Conservation (phyloP, 2,888 invertebrate genomes). For the Opisthograptis luteolata region DNA sequence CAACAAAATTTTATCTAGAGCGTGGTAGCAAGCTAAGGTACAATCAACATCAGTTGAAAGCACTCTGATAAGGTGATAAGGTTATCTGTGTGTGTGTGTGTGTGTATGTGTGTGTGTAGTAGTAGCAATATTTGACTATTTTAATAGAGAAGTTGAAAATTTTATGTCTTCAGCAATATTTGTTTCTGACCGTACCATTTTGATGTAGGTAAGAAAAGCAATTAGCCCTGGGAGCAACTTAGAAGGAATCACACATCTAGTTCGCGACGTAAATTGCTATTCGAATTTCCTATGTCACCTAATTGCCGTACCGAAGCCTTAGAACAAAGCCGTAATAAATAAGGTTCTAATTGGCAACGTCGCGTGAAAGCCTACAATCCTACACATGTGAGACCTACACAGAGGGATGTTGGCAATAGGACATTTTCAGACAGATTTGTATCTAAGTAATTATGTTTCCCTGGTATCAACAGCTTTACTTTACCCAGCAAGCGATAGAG, state of each 20-base stretch:
- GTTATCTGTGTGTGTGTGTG: too few relatives aligned
- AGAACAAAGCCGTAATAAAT: constrained; percentile 61
- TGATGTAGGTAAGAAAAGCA: constrained; percentile 2
- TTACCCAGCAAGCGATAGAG: too few relatives aligned
- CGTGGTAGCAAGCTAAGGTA: too few relatives aligned
- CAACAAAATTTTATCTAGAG: too few relatives aligned
- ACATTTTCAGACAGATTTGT: constrained; percentile 20
- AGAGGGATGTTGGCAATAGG: constrained; percentile 28
- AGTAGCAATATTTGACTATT: too few relatives aligned
- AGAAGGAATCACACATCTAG: constrained; percentile 16
- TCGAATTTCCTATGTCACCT: constrained; percentile 25
- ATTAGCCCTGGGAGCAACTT: constrained; percentile 10
- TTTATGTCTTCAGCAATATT: too few relatives aligned
- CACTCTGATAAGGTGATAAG: too few relatives aligned
- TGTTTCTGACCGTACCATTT: background rate
- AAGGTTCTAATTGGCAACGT: constrained; percentile 64
- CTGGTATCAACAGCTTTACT: too few relatives aligned
- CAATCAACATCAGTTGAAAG: too few relatives aligned
- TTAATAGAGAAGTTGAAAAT: too few relatives aligned
- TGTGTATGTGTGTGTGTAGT: too few relatives aligned
- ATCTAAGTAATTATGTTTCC: constrained; percentile 4
- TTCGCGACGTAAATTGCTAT: constrained; percentile 22
- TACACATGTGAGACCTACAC: constrained; percentile 35
- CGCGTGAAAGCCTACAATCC: constrained; percentile 51
- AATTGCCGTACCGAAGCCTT: constrained; percentile 21